A percentile compares a stretch with the other conserved stretches of the same genome.
These are phyloP conservation scores for Mormyrus proboscirostris DNA, from an alignment of 2,797 vertebrate genomes.

Conservation along the genomic window DNA sequence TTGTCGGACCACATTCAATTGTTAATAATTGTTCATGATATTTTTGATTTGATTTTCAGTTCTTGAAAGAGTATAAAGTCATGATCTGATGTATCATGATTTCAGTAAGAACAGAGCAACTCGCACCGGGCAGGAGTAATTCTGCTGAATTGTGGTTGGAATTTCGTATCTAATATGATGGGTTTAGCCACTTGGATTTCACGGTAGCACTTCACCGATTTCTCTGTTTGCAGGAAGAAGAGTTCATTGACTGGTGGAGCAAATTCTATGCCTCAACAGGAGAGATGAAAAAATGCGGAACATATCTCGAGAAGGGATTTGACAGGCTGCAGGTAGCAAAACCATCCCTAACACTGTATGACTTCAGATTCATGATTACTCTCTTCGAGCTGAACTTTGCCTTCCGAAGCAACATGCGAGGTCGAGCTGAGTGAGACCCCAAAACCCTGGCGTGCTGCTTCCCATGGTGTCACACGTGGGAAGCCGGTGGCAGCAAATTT, in stretches of 20 bases:
- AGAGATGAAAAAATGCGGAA: slow-evolving; percentile 79
- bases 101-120: neutral
- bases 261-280: slow-evolving; percentile 87
- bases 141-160: neutral
- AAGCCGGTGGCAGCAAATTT: slow-evolving; percentile 33
- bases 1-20: slow-evolving; percentile 1
- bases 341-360: neutral
- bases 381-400: neutral
- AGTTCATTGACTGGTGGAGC: slow-evolving; percentile 98
- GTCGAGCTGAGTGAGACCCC: neutral
- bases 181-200: neutral
- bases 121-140: neutral
- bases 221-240: slow-evolving; percentile 70
- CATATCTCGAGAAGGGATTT: slow-evolving; percentile 80
- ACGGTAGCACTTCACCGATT: neutral
- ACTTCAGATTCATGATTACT: neutral
- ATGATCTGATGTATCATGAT: neutral
- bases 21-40: neutral
- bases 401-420: neutral
- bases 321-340: slow-evolving; percentile 78
- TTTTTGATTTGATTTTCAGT: neutral
- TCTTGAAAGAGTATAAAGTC: neutral
- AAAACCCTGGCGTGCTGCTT: slow-evolving; percentile 6
- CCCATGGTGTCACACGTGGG: slow-evolving; percentile 26
- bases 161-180: neutral